Evolutionary conservation across 2,888 invertebrate genomes (phyloP).

Genomic region (Drosophila lutescens): DNA sequence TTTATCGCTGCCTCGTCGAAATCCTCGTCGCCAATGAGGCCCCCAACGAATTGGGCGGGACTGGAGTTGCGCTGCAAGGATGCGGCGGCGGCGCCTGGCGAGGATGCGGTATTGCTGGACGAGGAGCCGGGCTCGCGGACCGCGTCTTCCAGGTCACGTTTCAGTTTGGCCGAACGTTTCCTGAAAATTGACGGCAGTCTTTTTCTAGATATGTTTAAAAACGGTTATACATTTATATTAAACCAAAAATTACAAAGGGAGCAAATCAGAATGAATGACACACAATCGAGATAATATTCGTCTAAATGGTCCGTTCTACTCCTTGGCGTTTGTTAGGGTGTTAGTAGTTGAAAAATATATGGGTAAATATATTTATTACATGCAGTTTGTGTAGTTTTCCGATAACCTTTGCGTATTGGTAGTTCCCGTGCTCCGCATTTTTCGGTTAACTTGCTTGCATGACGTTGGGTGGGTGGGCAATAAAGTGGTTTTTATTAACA

Average conservation of each 20-base stretch:
- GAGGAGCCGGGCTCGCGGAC: conserved; percentile 87
- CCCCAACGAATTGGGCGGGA: conserved; percentile 72
- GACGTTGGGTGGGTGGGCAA: conserved; percentile 27
- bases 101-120: conserved; percentile 48
- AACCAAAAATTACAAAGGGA: conserved; percentile 50
- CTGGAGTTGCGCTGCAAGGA: conserved; percentile 79
- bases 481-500: conserved; percentile 26
- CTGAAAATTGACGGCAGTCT: conserved; percentile 87
- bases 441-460: conserved; percentile 38
- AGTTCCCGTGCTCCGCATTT: conserved; percentile 34
- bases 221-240: conserved; percentile 77
- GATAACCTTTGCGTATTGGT: conserved; percentile 29
- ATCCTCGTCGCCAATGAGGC: conserved; percentile 83
- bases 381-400: conserved; percentile 31
- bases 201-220: conserved; percentile 84
- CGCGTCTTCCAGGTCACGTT: conserved; percentile 96
- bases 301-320: conserved; percentile 49
- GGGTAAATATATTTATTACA: conserved; percentile 19
- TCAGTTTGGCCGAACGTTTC: conserved; percentile 93
- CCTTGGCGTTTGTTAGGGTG: conserved; percentile 45
- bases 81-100: conserved; percentile 23
- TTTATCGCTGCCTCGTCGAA: conserved; percentile 62
- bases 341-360: conserved; percentile 13
- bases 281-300: conserved; percentile 56
- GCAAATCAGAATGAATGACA: conserved; percentile 62